These are phyloP conservation scores for Parelbella ahira DNA, from an alignment of 2,888 invertebrate species.

Conservation along the genomic window DNA sequence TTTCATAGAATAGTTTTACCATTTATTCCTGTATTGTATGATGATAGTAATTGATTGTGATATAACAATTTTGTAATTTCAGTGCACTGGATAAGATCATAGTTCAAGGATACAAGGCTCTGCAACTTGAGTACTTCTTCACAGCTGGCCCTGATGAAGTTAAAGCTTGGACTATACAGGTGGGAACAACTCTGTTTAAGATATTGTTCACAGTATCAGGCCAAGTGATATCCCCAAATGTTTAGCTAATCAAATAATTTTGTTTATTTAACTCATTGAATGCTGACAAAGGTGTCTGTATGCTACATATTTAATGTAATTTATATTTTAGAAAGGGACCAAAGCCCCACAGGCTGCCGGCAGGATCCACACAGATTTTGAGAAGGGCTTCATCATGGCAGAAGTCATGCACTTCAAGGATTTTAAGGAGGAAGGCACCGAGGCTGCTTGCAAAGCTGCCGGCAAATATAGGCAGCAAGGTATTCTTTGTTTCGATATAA, in stretches of 20 bases:
- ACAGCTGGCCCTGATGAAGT: constrained; percentile 99
- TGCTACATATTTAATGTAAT: too few relatives aligned
- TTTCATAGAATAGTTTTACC: too few relatives aligned
- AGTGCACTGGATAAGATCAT: constrained; percentile 98
- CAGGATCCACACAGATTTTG: constrained; percentile 99
- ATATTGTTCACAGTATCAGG: too few relatives aligned
- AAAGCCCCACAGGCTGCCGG: constrained; percentile 99
- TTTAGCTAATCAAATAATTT: too few relatives aligned
- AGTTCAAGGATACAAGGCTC: constrained; percentile 96
- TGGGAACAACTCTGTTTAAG: too few relatives aligned
- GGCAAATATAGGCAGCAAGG: constrained; percentile 99
- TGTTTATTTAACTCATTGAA: too few relatives aligned
- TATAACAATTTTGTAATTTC: constrained; percentile 28
- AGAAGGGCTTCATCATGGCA: constrained; percentile 99
- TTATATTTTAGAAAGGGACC: constrained; percentile 98
- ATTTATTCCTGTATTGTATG: too few relatives aligned
- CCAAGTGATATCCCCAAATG: too few relatives aligned
- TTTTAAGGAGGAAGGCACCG: constrained; percentile 97
- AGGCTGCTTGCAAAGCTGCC: constrained; percentile 94
- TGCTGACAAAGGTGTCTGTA: too few relatives aligned
- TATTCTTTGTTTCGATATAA: too few relatives aligned
- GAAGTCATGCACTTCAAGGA: constrained; percentile 99
- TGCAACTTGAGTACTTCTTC: constrained; percentile 99
- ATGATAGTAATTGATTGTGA: too few relatives aligned
- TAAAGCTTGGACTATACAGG: constrained; percentile 99